Evolutionary conservation across 2,888 invertebrate genomes (phyloP).

Genomic region (Sclerodermus sp.): DNA sequence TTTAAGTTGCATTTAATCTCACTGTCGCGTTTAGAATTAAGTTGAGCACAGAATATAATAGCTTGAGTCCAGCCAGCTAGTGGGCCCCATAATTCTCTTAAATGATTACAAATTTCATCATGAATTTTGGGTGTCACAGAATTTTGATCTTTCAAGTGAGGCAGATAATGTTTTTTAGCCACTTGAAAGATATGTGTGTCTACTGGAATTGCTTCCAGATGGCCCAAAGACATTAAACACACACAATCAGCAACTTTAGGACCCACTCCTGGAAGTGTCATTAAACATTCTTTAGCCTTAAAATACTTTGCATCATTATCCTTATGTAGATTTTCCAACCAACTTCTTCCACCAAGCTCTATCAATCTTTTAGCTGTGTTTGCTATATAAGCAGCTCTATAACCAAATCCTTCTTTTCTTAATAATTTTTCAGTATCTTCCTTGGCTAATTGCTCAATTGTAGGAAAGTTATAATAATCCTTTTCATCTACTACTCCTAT

Average conservation of each 20-base stretch:
- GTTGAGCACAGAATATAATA: slow-evolving; percentile 63
- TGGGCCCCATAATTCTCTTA: slow-evolving; percentile 79
- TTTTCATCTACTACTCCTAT: slow-evolving; percentile 69
- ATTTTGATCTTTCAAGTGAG: slow-evolving; percentile 73
- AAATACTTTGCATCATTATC: slow-evolving; percentile 67
- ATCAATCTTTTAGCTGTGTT: slow-evolving; percentile 72
- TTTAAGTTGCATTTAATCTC: background rate
- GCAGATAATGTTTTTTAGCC: slow-evolving; percentile 78
- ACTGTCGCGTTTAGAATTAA: slow-evolving; percentile 26
- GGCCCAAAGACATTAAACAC: slow-evolving; percentile 92
- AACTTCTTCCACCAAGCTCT: slow-evolving; percentile 69
- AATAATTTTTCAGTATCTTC: slow-evolving; percentile 71
- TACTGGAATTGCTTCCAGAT: slow-evolving; percentile 86
- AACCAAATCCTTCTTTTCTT: slow-evolving; percentile 77
- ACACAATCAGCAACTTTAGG: slow-evolving; percentile 98
- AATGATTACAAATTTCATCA: slow-evolving; percentile 81
- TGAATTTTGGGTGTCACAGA: slow-evolving; percentile 82
- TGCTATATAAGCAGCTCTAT: slow-evolving; percentile 84
- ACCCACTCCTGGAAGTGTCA: slow-evolving; percentile 85
- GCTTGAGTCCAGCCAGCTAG: slow-evolving; percentile 96
- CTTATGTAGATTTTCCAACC: slow-evolving; percentile 69
- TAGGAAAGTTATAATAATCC: slow-evolving; percentile 80
- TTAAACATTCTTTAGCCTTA: slow-evolving; percentile 73
- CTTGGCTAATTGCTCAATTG: slow-evolving; percentile 65
- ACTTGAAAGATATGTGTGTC: slow-evolving; percentile 97